These are phyloP conservation scores for Cynopterus brachyotis DNA, from an alignment of 2,113 vertebrate species.

Conservation along the genomic window DNA sequence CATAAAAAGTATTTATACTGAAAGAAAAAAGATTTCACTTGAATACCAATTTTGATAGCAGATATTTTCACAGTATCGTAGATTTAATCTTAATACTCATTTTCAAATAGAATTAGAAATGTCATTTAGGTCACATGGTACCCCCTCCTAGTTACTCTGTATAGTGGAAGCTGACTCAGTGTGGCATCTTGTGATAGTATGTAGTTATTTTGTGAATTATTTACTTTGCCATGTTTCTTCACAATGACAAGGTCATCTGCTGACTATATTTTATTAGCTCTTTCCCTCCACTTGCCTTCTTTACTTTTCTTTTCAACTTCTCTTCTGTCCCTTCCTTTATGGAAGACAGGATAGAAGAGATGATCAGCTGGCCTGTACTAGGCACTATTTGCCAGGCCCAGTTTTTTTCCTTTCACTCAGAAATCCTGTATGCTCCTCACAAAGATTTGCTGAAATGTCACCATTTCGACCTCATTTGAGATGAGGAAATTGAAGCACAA, in stretches of 20 bases:
- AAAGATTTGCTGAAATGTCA: background rate
- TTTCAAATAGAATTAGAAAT: background rate
- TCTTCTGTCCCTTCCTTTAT: background rate
- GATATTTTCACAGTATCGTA: background rate
- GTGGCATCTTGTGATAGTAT: background rate
- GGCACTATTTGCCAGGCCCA: background rate
- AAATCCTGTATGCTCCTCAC: background rate
- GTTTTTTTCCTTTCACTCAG: background rate
- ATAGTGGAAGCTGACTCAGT: background rate
- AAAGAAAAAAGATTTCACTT: background rate
- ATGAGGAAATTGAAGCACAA: conserved; percentile 40
- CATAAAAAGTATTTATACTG: background rate
- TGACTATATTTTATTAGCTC: background rate
- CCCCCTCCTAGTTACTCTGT: background rate
- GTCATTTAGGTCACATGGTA: background rate
- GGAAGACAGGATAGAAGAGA: background rate
- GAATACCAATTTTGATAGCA: background rate
- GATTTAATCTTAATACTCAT: background rate
- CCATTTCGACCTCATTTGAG: background rate
- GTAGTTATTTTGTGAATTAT: background rate
- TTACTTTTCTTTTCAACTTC: background rate
- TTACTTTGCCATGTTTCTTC: background rate
- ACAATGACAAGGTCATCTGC: background rate
- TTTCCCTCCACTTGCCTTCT: background rate
- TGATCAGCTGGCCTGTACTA: background rate